These are phyloP conservation scores for Oreamnos americanus DNA, from an alignment of 2,113 vertebrate species.

Conservation along the genomic window DNA sequence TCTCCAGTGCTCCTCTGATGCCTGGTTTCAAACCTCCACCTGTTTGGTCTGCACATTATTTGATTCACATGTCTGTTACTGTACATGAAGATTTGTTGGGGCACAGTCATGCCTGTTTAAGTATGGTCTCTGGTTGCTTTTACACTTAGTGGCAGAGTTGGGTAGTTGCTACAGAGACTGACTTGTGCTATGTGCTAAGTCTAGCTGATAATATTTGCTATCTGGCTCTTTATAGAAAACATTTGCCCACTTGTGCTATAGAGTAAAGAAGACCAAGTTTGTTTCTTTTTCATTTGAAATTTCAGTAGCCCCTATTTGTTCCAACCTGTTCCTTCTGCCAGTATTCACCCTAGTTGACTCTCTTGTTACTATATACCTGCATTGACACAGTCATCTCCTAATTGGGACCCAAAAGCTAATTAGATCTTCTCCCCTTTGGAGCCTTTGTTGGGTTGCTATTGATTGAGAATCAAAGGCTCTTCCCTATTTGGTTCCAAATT, in stretches of 20 bases:
- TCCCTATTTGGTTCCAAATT: not conserved
- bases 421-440: not conserved
- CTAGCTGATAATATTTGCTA: not conserved
- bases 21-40: not conserved
- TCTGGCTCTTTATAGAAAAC: not conserved
- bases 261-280: not conserved
- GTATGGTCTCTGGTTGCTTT: not conserved
- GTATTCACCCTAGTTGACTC: not conserved
- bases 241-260: not conserved
- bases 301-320: not conserved
- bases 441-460: not conserved
- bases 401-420: not conserved
- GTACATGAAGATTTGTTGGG: not conserved
- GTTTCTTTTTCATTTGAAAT: slow-evolving; percentile 14
- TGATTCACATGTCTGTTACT: not conserved
- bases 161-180: not conserved
- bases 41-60: not conserved
- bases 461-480: not conserved
- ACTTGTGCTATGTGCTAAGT: not conserved
- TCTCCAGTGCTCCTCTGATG: not conserved
- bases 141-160: not conserved
- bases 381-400: not conserved
- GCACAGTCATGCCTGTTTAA: not conserved
- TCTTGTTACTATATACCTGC: not conserved
- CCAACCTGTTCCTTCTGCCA: not conserved